Evolutionary conservation across 2,888 invertebrate species (phyloP).

Genomic region (Troides oblongomaculatus): DNA sequence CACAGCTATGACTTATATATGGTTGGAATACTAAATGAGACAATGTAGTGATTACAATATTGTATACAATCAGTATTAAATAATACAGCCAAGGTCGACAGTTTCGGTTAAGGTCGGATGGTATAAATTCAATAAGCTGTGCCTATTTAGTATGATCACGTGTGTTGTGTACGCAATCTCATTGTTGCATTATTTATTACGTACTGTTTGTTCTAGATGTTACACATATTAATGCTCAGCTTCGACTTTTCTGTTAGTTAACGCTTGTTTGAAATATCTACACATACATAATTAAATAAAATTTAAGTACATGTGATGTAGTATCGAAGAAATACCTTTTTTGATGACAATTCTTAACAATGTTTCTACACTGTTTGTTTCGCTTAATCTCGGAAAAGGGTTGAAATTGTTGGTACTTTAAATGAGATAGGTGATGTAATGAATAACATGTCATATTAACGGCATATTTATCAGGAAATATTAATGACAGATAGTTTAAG

Average conservation of each 20-base stretch:
- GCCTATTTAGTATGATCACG: conserved; percentile 14
- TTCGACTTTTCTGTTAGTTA: not conserved
- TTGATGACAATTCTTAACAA: too few species aligned
- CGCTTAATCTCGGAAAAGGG: too few species aligned
- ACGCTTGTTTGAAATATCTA: too few species aligned
- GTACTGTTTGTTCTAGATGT: not conserved
- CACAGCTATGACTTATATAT: not conserved
- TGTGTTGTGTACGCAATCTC: conserved; percentile 2
- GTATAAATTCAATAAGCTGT: conserved; percentile 17
- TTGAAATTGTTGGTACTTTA: too few species aligned
- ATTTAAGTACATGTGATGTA: too few species aligned
- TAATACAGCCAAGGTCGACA: conserved; percentile 13
- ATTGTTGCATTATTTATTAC: not conserved
- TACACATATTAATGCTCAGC: not conserved
- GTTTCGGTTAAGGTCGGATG: conserved; percentile 18
- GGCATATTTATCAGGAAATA: too few species aligned
- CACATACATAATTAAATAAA: too few species aligned
- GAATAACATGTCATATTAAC: too few species aligned
- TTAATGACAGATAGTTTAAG: too few species aligned
- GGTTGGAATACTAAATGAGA: not conserved
- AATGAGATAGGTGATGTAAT: too few species aligned
- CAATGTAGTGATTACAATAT: not conserved
- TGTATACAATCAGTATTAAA: not conserved
- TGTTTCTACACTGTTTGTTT: too few species aligned
- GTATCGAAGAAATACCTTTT: too few species aligned